Evolutionary conservation across 2,113 vertebrate species (phyloP).

Genomic region (Callospermophilus lateralis): DNA sequence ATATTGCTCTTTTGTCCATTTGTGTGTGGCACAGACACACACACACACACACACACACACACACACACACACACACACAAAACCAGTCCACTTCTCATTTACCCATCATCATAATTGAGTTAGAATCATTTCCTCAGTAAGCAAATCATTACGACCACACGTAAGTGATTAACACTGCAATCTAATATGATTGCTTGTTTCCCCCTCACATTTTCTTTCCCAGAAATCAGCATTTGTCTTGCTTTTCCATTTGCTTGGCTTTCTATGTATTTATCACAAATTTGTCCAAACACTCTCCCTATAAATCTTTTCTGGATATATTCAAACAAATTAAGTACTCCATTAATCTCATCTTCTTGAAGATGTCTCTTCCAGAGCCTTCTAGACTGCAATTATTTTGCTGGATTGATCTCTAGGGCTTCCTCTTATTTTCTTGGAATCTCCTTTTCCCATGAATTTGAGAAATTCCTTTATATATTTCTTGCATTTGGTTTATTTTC

Average conservation of each 20-base stretch:
- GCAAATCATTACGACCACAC: background rate
- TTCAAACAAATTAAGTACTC: slow-evolving; percentile 22
- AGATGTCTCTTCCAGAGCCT: background rate
- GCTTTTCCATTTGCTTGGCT: slow-evolving; percentile 1
- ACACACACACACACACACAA: background rate
- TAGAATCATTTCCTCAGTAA: background rate
- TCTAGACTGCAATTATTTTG: background rate
- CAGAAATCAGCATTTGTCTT: background rate
- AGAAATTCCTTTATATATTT: background rate
- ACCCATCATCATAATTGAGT: background rate
- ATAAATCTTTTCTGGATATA: background rate
- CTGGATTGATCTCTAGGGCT: background rate
- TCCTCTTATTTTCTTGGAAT: background rate
- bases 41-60: background rate
- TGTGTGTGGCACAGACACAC: background rate
- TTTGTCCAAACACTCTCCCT: background rate
- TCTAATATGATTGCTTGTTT: background rate
- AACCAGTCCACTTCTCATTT: background rate
- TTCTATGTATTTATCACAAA: background rate
- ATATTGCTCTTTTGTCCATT: background rate
- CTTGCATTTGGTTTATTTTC: background rate
- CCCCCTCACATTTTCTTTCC: background rate
- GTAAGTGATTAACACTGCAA: background rate
- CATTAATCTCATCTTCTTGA: slow-evolving; percentile 1
- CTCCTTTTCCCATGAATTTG: background rate